Base-by-base conservation (phyloP, 1,140 invertebrate genomes). In the Apocrypta bakeri region DNA sequence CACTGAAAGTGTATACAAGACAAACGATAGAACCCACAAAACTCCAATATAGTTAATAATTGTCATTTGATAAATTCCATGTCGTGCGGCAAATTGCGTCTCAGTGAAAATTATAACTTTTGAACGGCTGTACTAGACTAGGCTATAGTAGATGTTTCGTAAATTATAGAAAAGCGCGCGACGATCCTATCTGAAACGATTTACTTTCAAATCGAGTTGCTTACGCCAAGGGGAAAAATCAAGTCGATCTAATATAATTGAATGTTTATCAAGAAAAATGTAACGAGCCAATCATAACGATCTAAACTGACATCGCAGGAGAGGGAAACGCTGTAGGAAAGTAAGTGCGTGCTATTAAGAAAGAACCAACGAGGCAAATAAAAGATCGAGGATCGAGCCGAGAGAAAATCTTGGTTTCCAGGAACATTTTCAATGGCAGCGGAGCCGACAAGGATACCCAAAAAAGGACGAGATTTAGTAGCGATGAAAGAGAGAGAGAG, bases 71-170 rank as follows among this genome's bases (percentile, higher is more conserved):
- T 72, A 14, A 24, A 72, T 42, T 12, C 21, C 69, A 21, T 17
- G 6, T 42, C 33, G 37, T 25, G n/a, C 21, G 69, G 27, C 31
- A 33, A 29, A 69, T 69, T 69, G 37, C 24, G n/a, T n/a, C 21
- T 42, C 69, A 72, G 33, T 72, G 69, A 72, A 72, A 72, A 72
- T 72, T 72, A 72, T 42, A 72, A 72, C 69, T 72, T 24, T 72
- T 33, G 27, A 84, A 82, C 69, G 42, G 24, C 33, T 71, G n/a
- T n/a, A n/a, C n/a, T n/a, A n/a, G n/a, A n/a, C n/a, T n/a, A n/a
- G n/a, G n/a, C n/a, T n/a, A n/a, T n/a, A n/a, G 63, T 75, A 31
- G 29, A 78, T 66, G 76, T 1, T 25, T 11, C 17, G 48, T 56
- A n/a, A 7, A n/a, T 14, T 4, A 7, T 17, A 17, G 48, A 56